Conservation (phyloP, 2,113 vertebrate genomes). For the Pseudorectes ferrugineus region DNA sequence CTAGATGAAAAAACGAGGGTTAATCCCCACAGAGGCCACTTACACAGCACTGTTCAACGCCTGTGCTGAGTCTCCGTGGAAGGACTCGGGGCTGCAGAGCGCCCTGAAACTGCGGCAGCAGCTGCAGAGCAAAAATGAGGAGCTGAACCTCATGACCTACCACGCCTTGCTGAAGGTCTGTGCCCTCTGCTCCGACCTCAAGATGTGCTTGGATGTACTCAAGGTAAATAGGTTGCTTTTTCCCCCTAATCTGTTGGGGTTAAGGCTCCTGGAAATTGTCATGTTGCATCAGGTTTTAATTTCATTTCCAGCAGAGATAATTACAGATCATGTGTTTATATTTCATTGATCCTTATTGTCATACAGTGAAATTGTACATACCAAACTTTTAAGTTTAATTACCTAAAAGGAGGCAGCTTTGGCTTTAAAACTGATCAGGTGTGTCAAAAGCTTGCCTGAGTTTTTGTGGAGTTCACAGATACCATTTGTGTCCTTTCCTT, state of each 20-base stretch:
- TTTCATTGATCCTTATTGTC: neutral
- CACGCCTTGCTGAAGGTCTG: constrained; percentile 87
- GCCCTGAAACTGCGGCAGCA: constrained; percentile 84
- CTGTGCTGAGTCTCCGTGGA: constrained; percentile 85
- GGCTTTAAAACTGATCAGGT: neutral
- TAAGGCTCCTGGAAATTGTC: neutral
- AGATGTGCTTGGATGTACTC: constrained; percentile 81
- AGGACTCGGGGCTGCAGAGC: constrained; percentile 80
- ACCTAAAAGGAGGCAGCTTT: neutral
- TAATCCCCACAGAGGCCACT: constrained; percentile 80
- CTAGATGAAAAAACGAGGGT: constrained; percentile 92
- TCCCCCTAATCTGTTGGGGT: neutral
- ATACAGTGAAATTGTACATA: fast-evolving
- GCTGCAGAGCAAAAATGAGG: constrained; percentile 74
- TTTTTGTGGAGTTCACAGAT: neutral
- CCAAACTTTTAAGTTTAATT: neutral
- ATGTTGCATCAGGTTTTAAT: fast-evolving
- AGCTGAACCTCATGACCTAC: constrained; percentile 83
- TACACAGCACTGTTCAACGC: constrained; percentile 95
- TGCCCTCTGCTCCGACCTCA: constrained; percentile 81
- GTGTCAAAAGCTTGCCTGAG: neutral
- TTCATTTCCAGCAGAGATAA: neutral
- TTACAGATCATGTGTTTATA: neutral
- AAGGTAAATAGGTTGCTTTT: constrained; percentile 68
- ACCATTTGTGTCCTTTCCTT: neutral